Evolutionary conservation across 2,113 vertebrate genomes (phyloP).

Genomic region (Phalacrocorax brasilianus): DNA sequence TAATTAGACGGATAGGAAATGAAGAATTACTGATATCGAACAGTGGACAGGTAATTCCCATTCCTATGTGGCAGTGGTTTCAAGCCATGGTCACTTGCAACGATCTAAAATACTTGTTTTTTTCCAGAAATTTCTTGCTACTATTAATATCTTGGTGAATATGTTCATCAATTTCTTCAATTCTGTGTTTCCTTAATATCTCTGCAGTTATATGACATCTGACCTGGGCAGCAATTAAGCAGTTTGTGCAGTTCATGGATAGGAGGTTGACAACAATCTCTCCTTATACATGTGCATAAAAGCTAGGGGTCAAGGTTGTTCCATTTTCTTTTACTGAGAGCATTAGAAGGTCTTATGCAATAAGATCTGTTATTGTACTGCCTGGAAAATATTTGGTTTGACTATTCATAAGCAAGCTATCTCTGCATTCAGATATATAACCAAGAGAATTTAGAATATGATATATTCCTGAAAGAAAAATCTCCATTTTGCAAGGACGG

Average conservation of each 20-base stretch:
- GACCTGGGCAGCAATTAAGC: neutral
- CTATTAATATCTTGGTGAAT: neutral
- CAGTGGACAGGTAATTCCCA: neutral
- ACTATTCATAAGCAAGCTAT: neutral
- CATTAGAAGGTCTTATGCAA: neutral
- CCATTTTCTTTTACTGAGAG: neutral
- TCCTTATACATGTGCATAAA: neutral
- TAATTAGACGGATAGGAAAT: neutral
- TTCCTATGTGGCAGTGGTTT: neutral
- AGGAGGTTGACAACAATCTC: neutral
- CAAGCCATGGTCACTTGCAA: neutral
- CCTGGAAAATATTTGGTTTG: neutral
- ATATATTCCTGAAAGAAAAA: neutral
- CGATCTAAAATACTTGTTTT: neutral
- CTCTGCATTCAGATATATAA: neutral
- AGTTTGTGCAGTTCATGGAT: neutral
- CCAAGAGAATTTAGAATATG: neutral
- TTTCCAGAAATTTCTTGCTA: neutral
- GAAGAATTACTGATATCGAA: neutral
- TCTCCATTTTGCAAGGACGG: slow-evolving; percentile 12
- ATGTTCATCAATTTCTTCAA: neutral
- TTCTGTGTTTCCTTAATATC: neutral
- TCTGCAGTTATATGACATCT: neutral
- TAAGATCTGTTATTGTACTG: neutral
- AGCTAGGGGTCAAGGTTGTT: neutral